phyloP scores from a whole-genome alignment of 2,113 vertebrate species.

The Motacilla tschutschensis region DNA sequence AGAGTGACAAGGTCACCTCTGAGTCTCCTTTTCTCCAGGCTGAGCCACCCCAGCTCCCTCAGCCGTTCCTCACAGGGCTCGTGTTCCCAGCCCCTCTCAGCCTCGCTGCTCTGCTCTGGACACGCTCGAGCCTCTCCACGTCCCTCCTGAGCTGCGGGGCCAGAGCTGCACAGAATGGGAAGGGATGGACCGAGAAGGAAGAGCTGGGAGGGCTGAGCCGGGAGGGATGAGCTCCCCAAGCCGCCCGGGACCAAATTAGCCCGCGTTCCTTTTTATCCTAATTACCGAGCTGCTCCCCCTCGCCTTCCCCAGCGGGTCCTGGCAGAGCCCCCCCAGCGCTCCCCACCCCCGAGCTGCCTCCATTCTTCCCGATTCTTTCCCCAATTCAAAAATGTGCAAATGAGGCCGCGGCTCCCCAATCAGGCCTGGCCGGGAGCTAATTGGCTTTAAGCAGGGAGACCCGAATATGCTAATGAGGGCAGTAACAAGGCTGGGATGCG shows the following conservation, averaged over 20 bases:
- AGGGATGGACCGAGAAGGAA: too few species aligned
- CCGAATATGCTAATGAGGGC: conserved; percentile 53
- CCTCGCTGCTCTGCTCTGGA: too few species aligned
- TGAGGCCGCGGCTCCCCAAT: conserved; percentile 29
- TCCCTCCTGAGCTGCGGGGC: too few species aligned
- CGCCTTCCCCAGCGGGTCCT: not conserved
- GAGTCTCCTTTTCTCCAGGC: too few species aligned
- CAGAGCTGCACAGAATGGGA: too few species aligned
- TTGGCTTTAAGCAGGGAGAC: conserved; percentile 59
- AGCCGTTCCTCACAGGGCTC: too few species aligned
- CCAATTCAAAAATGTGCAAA: conserved; percentile 34
- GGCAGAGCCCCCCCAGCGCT: not conserved
- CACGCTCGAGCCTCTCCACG: too few species aligned
- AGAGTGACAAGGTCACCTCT: too few species aligned
- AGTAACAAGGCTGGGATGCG: conserved; percentile 22
- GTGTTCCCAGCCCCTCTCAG: too few species aligned
- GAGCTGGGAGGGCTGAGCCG: too few species aligned
- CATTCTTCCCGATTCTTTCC: conserved; percentile 9
- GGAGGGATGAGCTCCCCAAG: not conserved
- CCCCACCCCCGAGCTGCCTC: not conserved
- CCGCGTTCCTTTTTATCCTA: not conserved
- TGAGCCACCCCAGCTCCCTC: too few species aligned
- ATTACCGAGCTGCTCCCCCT: not conserved
- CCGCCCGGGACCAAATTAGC: conserved; percentile 26
- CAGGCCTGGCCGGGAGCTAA: conserved; percentile 54